These are phyloP conservation scores for Pagetopsis macropterus DNA, from an alignment of 2,797 vertebrate genomes.

Conservation along the genomic window DNA sequence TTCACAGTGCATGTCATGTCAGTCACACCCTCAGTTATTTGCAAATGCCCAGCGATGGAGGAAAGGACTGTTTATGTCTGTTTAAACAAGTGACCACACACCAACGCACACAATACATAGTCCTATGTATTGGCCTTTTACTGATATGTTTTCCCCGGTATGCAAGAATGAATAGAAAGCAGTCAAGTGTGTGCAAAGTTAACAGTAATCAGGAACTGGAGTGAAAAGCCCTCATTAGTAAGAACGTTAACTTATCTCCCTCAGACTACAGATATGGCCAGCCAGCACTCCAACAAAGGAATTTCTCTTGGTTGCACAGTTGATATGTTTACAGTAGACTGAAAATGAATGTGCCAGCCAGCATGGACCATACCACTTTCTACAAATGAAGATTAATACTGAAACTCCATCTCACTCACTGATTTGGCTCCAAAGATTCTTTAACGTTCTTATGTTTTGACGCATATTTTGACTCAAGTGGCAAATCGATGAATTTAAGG, in stretches of 20 bases:
- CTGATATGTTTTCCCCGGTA: slow-evolving; percentile 59
- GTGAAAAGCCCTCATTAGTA: slow-evolving; percentile 71
- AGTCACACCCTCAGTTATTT: slow-evolving; percentile 71
- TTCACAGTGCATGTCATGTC: slow-evolving; percentile 67
- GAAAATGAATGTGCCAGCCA: slow-evolving; percentile 55
- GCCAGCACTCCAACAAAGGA: slow-evolving; percentile 45
- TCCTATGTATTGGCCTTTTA: slow-evolving; percentile 38
- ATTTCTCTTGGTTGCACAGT: slow-evolving; percentile 70
- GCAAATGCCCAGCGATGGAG: slow-evolving; percentile 62
- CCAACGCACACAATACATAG: slow-evolving; percentile 17
- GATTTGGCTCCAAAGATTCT: background rate
- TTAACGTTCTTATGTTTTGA: slow-evolving; percentile 11
- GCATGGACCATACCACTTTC: slow-evolving; percentile 14
- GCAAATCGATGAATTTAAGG: background rate
- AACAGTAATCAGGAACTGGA: slow-evolving; percentile 58
- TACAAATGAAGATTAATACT: slow-evolving; percentile 24
- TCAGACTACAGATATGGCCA: slow-evolving; percentile 62
- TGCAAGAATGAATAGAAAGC: slow-evolving; percentile 49
- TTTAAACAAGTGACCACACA: slow-evolving; percentile 74
- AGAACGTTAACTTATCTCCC: slow-evolving; percentile 68
- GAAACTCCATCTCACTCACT: background rate
- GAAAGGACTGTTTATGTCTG: slow-evolving; percentile 74
- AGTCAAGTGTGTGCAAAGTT: slow-evolving; percentile 51
- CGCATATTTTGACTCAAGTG: background rate
- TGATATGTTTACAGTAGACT: slow-evolving; percentile 65